These are phyloP conservation scores for Tautogolabrus adspersus DNA, from an alignment of 2,113 vertebrate genomes.

Conservation along the genomic window DNA sequence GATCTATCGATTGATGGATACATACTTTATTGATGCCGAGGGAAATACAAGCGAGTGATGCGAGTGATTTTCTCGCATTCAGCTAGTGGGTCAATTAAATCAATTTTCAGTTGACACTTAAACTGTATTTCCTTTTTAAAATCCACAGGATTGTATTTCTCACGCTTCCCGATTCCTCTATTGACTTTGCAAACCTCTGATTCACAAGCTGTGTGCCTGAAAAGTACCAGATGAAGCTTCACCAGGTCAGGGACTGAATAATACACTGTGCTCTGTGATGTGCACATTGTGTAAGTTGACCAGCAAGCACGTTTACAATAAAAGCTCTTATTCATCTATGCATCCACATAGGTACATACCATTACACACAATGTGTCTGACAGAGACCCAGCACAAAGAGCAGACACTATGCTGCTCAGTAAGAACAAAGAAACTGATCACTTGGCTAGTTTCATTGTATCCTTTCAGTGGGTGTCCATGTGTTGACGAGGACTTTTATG, in stretches of 20 bases:
- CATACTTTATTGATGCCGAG: too few species aligned
- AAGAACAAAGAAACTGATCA: constrained; percentile 3
- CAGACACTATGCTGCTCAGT: neutral
- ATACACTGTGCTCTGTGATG: constrained; percentile 1
- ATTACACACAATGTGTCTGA: neutral
- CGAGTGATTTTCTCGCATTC: neutral
- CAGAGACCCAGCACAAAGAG: neutral
- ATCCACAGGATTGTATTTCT: neutral
- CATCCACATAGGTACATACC: neutral
- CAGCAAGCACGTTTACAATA: neutral
- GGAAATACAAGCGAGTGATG: too few species aligned
- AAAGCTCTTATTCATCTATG: neutral
- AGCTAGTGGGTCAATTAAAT: neutral
- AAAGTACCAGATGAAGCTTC: neutral
- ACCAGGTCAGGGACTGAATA: neutral
- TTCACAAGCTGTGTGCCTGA: too few species aligned
- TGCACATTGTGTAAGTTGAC: neutral
- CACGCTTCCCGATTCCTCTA: neutral
- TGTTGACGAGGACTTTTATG: neutral
- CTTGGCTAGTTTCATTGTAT: neutral
- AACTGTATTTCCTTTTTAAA: neutral
- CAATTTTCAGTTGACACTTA: neutral
- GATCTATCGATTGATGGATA: too few species aligned
- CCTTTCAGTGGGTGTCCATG: neutral
- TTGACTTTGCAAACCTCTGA: too few species aligned